Percentiles rank a stretch among this genome's conserved stretches.
Conservation (phyloP, 2,888 invertebrate species). For the Camptogramma bilineatum region DNA sequence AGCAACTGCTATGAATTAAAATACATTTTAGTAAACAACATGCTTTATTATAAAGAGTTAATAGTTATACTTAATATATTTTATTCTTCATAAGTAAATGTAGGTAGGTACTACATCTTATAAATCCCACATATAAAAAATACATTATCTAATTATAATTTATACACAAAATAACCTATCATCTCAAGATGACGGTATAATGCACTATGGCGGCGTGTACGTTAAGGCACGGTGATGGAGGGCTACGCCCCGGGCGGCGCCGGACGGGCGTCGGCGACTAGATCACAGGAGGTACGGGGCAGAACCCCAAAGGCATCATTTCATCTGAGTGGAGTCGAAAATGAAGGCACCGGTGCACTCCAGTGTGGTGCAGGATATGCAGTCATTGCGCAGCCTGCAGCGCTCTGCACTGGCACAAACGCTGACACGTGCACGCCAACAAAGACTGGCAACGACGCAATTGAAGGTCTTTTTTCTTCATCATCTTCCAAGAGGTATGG, state of each 20-base stretch:
- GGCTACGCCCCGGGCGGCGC: conserved; percentile 84
- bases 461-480: conserved; percentile 72
- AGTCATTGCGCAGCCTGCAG: conserved; percentile 70
- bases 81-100: conserved; percentile 73
- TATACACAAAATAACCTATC: conserved; percentile 82
- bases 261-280: conserved; percentile 82
- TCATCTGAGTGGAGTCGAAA: conserved; percentile 80
- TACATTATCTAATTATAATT: conserved; percentile 72
- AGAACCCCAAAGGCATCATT: conserved; percentile 69
- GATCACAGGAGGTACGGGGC: conserved; percentile 79
- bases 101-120: conserved; percentile 78
- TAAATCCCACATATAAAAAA: conserved; percentile 84
- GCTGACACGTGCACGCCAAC: conserved; percentile 75
- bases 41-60: conserved; percentile 79
- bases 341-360: conserved; percentile 88
- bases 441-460: conserved; percentile 71
- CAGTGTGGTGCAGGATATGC: conserved; percentile 85
- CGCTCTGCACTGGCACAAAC: conserved; percentile 79
- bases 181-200: conserved; percentile 76
- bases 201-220: conserved; percentile 83
- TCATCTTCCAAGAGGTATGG: conserved; percentile 90
- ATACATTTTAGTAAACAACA: conserved; percentile 75
- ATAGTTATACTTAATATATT: conserved; percentile 74
- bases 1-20: conserved; percentile 56
- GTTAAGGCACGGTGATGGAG: conserved; percentile 81